Evolutionary conservation across 2,888 invertebrate species (phyloP).

Genomic region (Apoda limacodes): DNA sequence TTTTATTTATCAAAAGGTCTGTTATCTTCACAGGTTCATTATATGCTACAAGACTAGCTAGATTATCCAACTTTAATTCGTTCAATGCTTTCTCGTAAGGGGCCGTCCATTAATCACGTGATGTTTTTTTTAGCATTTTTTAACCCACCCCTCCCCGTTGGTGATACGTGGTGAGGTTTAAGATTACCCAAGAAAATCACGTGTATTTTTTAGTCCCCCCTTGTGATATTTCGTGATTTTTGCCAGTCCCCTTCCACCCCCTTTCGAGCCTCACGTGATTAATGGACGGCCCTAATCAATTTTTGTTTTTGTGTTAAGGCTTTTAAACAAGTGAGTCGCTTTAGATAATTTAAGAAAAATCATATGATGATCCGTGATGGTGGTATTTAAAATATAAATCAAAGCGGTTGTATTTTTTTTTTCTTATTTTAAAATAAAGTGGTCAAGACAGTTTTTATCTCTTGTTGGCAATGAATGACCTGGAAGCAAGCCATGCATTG

Average conservation of each 20-base stretch:
- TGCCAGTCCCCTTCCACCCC: too few relatives aligned
- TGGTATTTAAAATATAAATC: conserved; percentile 9
- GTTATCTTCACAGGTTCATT: conserved; percentile 1
- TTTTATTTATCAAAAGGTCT: neutral
- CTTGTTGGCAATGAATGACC: conserved; percentile 9
- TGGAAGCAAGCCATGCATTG: conserved; percentile 3
- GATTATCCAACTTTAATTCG: too few relatives aligned
- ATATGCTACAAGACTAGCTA: too few relatives aligned
- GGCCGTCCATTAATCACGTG: too few relatives aligned
- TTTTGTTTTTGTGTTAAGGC: neutral
- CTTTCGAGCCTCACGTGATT: too few relatives aligned
- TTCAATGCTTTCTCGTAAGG: too few relatives aligned
- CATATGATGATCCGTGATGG: conserved; percentile 9
- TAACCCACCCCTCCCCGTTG: too few relatives aligned
- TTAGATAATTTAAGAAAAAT: neutral
- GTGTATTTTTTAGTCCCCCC: neutral
- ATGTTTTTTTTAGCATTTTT: too few relatives aligned
- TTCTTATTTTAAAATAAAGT: conserved; percentile 9
- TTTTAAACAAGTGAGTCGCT: neutral
- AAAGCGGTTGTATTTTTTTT: neutral
- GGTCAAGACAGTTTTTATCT: conserved; percentile 9
- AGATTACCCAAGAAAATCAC: too few relatives aligned
- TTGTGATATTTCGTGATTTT: too few relatives aligned
- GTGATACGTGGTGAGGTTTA: too few relatives aligned
- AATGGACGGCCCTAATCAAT: neutral